Evolutionary conservation across 2,113 vertebrate species (phyloP).

Genomic region (Sialia sialis): DNA sequence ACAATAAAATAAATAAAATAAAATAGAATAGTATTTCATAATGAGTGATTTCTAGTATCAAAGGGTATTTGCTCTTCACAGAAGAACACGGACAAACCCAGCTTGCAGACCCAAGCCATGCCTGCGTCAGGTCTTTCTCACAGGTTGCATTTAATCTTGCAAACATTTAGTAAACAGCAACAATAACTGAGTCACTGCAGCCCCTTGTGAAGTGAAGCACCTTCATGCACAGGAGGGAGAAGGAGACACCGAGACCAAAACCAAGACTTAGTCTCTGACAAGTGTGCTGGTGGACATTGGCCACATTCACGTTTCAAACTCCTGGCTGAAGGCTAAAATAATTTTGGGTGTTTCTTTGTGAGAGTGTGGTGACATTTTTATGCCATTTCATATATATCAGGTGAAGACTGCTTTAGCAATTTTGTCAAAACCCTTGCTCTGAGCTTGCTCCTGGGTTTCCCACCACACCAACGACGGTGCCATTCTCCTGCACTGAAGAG

Average conservation of each 20-base stretch:
- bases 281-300: neutral
- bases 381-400: neutral
- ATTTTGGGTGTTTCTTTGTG: neutral
- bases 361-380: neutral
- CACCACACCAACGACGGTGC: accelerated
- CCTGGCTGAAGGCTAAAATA: neutral
- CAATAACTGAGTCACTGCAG: neutral
- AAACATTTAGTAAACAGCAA: neutral
- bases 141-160: neutral
- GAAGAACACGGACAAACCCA: neutral
- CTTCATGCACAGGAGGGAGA: neutral
- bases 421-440: neutral
- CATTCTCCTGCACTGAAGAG: neutral
- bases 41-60: accelerated
- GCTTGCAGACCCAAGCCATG: neutral
- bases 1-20: neutral
- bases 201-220: neutral
- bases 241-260: neutral
- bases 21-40: neutral
- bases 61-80: neutral
- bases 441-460: neutral
- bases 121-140: neutral
- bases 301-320: neutral
- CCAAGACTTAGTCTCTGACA: neutral
- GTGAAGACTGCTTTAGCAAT: neutral